Base-by-base conservation (phyloP, 2,888 invertebrate genomes). In the Psylliodes chrysocephalus region DNA sequence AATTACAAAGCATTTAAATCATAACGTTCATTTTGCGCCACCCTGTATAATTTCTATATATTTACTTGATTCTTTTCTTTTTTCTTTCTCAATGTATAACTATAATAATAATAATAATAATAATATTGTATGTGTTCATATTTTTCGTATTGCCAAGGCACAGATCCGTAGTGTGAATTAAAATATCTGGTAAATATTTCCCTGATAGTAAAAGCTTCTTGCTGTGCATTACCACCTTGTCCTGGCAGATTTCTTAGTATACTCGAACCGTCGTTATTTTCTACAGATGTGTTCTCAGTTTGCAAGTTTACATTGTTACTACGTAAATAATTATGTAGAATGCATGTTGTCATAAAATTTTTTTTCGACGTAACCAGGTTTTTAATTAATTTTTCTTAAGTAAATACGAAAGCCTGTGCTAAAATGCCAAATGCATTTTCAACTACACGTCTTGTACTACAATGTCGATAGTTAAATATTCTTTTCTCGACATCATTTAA, bases 361-460 rank as follows among this genome's bases (percentile, higher is more conserved):
- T 44, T 38, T 56, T 63, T 63, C 56, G n/a, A 57, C 33, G 35
- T 63, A 63, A 52, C 49, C 55, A 55, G 61, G 61, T 55, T 61
- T 54, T 46, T 44, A 61, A 55, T 61, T 53, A 33, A 47, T 57
- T 57, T 62, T 56, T 44, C 53, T 42, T 14, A 60, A 40, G 33
- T 53, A 60, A 42, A 53, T 40, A 18, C 53, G 30, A 42, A 53
- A 60, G 12, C 46, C 28, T 53, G 53, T 10, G 60, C 44, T 42
- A 35, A 52, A 60, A 60, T 60, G 22, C 60, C 40, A 52, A 60
- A 60, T 8, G 8, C 38, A 40, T 19, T 19, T 40, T 15, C 40
- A 19, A 54, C 54, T 19, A 54, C 38, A 40, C 42, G 60, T 22
- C 54, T 52, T 53, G 60, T 42, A 52, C 60, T 51, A 52, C 42